Evolutionary conservation across 2,888 invertebrate genomes (phyloP).

Genomic region (Caenorhabditis sinica): DNA sequence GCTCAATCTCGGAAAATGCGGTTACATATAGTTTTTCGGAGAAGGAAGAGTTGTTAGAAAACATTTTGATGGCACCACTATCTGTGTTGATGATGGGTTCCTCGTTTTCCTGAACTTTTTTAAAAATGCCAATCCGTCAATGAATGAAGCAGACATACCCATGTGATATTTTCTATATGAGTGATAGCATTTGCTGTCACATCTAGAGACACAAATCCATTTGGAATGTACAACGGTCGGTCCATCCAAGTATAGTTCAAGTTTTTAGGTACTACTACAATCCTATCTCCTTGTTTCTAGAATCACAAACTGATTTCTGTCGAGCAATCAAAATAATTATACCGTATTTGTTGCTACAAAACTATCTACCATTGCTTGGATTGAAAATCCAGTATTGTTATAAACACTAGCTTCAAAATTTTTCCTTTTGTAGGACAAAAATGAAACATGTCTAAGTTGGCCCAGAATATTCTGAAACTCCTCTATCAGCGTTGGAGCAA

Average conservation of each 20-base stretch:
- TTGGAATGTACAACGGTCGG: background rate
- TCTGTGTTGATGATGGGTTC: background rate
- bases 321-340: background rate
- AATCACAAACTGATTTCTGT: background rate
- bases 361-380: background rate
- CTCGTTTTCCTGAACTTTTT: background rate
- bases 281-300: background rate
- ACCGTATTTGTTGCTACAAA: background rate
- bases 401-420: background rate
- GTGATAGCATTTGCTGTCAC: background rate
- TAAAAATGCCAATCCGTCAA: background rate
- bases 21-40: background rate
- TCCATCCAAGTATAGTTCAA: background rate
- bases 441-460: background rate
- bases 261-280: background rate
- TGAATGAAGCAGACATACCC: background rate
- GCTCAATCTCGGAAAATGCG: background rate
- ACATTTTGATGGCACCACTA: background rate
- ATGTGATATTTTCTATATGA: background rate
- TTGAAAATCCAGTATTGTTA: background rate
- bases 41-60: background rate
- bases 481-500: constrained; percentile 49
- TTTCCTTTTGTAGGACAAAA: background rate
- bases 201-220: background rate
- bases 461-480: constrained; percentile 54